Conservation (phyloP, 2,113 vertebrate genomes). For the Neotoma lepida region DNA sequence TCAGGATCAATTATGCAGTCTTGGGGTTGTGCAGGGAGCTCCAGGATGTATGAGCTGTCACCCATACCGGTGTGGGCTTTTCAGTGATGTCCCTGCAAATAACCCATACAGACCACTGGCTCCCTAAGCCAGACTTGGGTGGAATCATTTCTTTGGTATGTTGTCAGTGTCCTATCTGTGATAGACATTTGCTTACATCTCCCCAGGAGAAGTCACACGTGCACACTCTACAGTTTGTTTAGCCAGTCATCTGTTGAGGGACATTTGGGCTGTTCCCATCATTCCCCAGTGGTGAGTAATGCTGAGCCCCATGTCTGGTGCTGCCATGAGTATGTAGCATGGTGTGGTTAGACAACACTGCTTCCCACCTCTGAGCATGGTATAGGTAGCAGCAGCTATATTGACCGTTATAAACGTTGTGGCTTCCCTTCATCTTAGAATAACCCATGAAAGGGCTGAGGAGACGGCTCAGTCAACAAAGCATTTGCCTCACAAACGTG, state of each 20-base stretch:
- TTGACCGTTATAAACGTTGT: neutral
- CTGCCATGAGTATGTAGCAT: neutral
- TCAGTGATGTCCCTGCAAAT: neutral
- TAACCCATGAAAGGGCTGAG: neutral
- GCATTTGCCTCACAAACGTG: neutral
- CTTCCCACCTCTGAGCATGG: neutral
- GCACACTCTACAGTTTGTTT: slow-evolving; percentile 11
- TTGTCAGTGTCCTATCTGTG: neutral
- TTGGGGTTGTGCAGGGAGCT: neutral
- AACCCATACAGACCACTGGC: neutral
- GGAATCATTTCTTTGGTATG: neutral
- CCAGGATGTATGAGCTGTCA: neutral
- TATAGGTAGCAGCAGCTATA: neutral
- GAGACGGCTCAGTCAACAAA: neutral
- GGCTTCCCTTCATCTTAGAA: neutral
- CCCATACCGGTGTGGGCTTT: neutral
- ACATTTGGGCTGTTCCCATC: neutral
- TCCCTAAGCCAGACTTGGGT: neutral
- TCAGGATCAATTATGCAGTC: neutral
- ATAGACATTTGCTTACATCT: neutral
- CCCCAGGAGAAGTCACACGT: neutral
- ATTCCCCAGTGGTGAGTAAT: neutral
- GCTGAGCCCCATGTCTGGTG: neutral
- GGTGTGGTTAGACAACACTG: neutral
- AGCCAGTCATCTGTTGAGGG: neutral